Percentiles rank a stretch among this genome's conserved stretches.
Conservation (phyloP, 2,888 invertebrate genomes). For the Plebejus melissa region DNA sequence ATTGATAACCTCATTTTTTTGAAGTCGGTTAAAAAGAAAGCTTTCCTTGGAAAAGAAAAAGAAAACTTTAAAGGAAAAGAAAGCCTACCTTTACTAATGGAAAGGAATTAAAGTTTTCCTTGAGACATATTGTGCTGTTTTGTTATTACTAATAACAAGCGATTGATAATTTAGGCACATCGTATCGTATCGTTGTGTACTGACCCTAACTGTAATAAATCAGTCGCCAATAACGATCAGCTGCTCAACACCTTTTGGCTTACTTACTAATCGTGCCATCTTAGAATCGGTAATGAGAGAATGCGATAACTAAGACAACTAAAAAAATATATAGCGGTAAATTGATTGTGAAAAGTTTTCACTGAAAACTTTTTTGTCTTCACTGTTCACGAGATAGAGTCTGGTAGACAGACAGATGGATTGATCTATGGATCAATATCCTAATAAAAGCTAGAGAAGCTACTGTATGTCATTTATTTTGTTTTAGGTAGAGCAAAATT, state of each 20-base stretch:
- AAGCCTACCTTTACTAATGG: no score
- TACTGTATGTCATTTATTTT: not conserved
- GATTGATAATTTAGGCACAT: not conserved
- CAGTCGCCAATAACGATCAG: conserved; percentile 1
- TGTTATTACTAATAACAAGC: no score
- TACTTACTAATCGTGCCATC: conserved; percentile 13
- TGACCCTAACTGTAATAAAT: conserved; percentile 1
- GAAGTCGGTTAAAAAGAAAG: no score
- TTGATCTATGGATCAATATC: no score
- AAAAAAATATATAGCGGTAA: not conserved
- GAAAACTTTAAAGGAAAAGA: no score
- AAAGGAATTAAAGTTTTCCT: no score
- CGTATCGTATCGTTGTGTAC: not conserved
- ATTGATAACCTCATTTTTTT: no score
- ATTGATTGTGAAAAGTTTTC: not conserved
- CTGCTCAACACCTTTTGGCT: conserved; percentile 2
- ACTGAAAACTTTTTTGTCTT: not conserved
- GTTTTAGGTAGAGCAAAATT: not conserved
- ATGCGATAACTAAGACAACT: not conserved
- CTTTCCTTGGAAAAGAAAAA: no score
- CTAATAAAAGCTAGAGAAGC: no score
- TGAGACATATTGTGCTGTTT: no score
- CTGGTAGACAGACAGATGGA: not conserved
- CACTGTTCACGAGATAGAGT: not conserved
- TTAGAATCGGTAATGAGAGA: conserved; percentile 11